Percentiles rank a stretch among this genome's conserved stretches.
These are phyloP conservation scores for Schizaphis graminum DNA, from an alignment of 2,888 invertebrate genomes.

Conservation along the genomic window DNA sequence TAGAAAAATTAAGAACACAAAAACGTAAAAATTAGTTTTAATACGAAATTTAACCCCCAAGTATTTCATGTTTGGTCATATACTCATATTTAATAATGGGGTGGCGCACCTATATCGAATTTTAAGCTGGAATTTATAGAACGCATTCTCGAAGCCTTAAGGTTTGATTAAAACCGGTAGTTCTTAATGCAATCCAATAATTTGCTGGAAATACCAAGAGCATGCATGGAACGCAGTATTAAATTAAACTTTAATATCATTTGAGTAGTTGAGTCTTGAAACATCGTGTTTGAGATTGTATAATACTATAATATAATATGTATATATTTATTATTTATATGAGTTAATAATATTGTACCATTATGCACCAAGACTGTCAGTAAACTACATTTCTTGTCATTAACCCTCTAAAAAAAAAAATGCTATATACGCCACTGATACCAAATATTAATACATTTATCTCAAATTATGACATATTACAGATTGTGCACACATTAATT, in stretches of 20 bases:
- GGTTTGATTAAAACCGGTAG: constrained; percentile 53
- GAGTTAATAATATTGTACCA: background rate
- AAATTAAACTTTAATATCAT: constrained; percentile 50
- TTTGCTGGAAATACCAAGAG: constrained; percentile 36
- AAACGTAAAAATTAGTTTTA: background rate
- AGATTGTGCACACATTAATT: background rate
- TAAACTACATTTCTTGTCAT: background rate
- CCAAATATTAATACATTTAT: background rate
- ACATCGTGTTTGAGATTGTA: background rate
- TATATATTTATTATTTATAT: background rate
- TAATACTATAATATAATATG: background rate
- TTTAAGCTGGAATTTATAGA: constrained; percentile 47
- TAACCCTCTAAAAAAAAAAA: background rate
- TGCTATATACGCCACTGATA: background rate
- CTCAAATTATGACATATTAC: background rate
- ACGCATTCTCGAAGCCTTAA: constrained; percentile 31
- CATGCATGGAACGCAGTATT: constrained; percentile 16
- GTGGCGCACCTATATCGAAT: constrained; percentile 49
- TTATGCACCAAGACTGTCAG: background rate
- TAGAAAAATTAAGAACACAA: background rate
- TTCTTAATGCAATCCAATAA: constrained; percentile 54
- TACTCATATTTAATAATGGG: constrained; percentile 56
- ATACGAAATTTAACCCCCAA: constrained; percentile 2
- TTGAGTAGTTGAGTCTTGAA: background rate
- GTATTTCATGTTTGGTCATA: constrained; percentile 47